Conservation (phyloP, 2,113 vertebrate species). For the Varanus salvator region DNA sequence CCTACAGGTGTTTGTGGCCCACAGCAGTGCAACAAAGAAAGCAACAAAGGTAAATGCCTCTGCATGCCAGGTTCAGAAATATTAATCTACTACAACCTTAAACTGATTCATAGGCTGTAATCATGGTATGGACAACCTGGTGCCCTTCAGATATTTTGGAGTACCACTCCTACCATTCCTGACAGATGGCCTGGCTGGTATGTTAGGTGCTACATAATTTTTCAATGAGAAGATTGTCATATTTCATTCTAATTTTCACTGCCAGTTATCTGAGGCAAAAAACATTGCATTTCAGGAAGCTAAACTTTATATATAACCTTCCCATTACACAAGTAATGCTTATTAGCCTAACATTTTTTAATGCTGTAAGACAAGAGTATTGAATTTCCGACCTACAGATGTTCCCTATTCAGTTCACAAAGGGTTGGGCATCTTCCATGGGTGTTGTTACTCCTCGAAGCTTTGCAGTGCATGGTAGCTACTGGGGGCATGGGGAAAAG, state of each 20-base stretch:
- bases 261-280: neutral
- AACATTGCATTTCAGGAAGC: neutral
- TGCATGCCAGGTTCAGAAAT: neutral
- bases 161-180: neutral
- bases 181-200: neutral
- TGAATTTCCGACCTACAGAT: too few species aligned
- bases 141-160: too few species aligned
- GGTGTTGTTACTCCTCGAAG: too few species aligned
- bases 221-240: neutral
- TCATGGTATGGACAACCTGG: too few species aligned
- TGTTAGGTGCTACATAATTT: neutral
- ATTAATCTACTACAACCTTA: too few species aligned
- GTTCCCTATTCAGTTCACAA: too few species aligned
- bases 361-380: too few species aligned
- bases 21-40: neutral
- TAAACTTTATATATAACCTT: neutral
- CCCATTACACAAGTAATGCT: neutral
- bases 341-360: too few species aligned
- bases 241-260: neutral
- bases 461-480: too few species aligned
- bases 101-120: too few species aligned
- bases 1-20: neutral
- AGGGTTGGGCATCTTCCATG: too few species aligned
- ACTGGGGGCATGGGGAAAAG: too few species aligned
- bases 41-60: neutral